phyloP scores from a whole-genome alignment of 2,797 vertebrate genomes.

The Cynopterus sphinx region DNA sequence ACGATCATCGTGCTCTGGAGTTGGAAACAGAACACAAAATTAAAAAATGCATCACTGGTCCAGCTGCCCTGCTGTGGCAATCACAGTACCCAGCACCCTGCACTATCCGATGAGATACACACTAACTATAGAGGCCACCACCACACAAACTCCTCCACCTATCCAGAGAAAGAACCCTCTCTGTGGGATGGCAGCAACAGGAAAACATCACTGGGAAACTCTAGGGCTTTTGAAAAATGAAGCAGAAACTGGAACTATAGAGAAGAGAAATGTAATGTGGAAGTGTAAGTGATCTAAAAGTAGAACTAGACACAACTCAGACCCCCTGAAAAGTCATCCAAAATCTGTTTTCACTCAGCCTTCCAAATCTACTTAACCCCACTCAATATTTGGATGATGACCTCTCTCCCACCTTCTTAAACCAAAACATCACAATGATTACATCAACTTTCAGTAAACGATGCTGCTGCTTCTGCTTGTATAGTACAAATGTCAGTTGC shows the following conservation, averaged over 20 bases:
- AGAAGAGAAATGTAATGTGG: not conserved
- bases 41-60: not conserved
- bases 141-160: not conserved
- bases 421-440: not conserved
- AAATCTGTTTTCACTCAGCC: not conserved
- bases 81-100: not conserved
- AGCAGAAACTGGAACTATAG: not conserved
- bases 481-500: not conserved
- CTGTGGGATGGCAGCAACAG: not conserved
- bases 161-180: not conserved
- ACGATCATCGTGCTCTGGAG: conserved; percentile 91
- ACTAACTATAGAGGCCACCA: not conserved
- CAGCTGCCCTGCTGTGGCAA: not conserved
- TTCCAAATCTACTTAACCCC: not conserved
- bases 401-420: not conserved
- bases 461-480: not conserved
- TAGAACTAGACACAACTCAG: not conserved
- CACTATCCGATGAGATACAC: not conserved
- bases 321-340: not conserved
- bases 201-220: not conserved
- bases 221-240: not conserved
- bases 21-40: not conserved
- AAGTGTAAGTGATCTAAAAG: not conserved
- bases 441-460: not conserved
- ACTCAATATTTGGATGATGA: not conserved